Conservation (phyloP, 2,113 vertebrate species). For the Parus major region DNA sequence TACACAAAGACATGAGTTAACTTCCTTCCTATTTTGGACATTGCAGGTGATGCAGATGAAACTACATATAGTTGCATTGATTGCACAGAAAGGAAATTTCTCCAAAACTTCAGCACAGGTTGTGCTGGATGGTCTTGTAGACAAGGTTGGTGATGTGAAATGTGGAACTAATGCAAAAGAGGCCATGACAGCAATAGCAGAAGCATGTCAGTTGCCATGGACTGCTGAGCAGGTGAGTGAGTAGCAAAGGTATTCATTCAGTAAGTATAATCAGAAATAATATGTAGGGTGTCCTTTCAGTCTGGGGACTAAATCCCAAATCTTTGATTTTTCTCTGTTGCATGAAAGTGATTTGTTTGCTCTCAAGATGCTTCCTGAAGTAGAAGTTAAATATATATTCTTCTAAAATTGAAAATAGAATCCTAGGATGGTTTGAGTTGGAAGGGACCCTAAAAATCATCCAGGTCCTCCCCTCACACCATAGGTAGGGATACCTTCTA, state of each 20-base stretch:
- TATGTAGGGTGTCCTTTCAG: not conserved
- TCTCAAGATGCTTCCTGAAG: not conserved
- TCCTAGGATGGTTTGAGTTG: not conserved
- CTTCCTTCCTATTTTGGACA: not conserved
- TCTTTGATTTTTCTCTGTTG: not conserved
- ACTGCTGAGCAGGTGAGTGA: slow-evolving; percentile 92
- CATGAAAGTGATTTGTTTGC: not conserved
- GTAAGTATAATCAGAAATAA: not conserved
- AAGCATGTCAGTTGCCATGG: slow-evolving; percentile 90
- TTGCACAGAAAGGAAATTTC: slow-evolving; percentile 92
- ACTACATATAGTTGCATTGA: slow-evolving; percentile 87
- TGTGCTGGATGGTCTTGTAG: slow-evolving; percentile 92
- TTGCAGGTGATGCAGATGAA: slow-evolving; percentile 98
- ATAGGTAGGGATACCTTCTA: not conserved
- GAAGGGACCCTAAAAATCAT: not conserved
- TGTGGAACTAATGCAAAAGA: slow-evolving; percentile 94
- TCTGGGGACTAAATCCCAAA: not conserved
- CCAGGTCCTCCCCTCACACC: not conserved
- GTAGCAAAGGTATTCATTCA: not conserved
- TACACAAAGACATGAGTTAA: not conserved
- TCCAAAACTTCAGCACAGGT: slow-evolving; percentile 92
- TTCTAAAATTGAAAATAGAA: not conserved
- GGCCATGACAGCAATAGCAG: slow-evolving; percentile 90
- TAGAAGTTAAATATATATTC: not conserved
- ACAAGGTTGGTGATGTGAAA: slow-evolving; percentile 95